phyloP scores from a whole-genome alignment of 2,797 vertebrate species.

The Oreortyx pictus region DNA sequence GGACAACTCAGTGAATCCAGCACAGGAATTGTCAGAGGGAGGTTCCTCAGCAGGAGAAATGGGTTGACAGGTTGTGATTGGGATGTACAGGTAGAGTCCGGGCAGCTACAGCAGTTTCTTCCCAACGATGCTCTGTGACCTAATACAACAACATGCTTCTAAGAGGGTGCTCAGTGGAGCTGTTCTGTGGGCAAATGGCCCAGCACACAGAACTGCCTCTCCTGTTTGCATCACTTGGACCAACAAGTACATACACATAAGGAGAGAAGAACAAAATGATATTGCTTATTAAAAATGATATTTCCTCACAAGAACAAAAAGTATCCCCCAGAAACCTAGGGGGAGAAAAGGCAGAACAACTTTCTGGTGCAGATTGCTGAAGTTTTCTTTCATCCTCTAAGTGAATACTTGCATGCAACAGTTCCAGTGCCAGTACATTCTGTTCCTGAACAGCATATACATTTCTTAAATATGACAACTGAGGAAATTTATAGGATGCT shows the following conservation, averaged over 20 bases:
- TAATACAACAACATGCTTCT: no score
- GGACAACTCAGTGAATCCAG: background rate
- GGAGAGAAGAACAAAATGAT: background rate
- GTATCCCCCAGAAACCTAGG: background rate
- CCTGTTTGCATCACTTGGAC: background rate
- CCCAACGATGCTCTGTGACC: background rate
- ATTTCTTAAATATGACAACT: constrained; percentile 43
- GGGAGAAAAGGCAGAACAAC: background rate
- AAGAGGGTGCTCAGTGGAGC: background rate
- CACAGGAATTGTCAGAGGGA: background rate
- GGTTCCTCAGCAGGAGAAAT: background rate
- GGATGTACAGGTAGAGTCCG: background rate
- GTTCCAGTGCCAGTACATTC: constrained; percentile 62
- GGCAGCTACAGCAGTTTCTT: background rate
- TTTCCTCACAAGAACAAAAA: background rate
- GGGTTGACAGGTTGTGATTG: background rate
- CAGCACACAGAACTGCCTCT: background rate
- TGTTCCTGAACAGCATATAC: constrained; percentile 67
- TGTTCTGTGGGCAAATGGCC: background rate
- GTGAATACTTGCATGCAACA: constrained; percentile 35
- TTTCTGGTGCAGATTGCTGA: constrained; percentile 43
- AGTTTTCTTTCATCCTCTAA: constrained; percentile 53
- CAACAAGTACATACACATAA: background rate
- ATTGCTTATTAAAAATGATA: background rate
- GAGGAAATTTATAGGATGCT: constrained; percentile 61